phyloP scores from a whole-genome alignment of 2,797 vertebrate genomes.

The Distichodus sexfasciatus region DNA sequence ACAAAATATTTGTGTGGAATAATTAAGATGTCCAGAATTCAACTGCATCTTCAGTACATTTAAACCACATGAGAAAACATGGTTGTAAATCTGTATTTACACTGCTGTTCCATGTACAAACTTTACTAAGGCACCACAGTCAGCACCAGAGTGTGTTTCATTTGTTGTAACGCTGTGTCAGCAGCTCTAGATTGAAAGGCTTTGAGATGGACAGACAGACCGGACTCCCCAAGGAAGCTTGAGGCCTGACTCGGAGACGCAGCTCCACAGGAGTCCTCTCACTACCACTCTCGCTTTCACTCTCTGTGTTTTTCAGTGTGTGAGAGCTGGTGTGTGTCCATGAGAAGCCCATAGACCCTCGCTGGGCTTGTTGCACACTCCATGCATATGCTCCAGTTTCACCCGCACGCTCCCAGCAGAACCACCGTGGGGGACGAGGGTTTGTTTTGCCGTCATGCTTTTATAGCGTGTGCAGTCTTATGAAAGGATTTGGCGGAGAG shows the following conservation, averaged over 20 bases:
- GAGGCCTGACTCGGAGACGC: background rate
- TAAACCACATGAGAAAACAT: too few species aligned
- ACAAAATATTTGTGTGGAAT: too few species aligned
- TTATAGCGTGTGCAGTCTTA: background rate
- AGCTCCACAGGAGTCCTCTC: background rate
- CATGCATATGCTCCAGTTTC: background rate
- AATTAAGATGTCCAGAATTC: too few species aligned
- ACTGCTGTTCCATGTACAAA: too few species aligned
- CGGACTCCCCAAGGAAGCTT: background rate
- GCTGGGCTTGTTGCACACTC: background rate
- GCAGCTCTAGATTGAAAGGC: background rate
- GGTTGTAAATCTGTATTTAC: too few species aligned
- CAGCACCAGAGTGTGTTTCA: background rate
- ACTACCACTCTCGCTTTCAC: background rate
- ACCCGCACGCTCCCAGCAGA: background rate
- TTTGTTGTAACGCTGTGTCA: background rate
- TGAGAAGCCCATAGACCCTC: background rate
- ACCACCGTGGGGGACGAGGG: background rate
- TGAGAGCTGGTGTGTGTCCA: background rate
- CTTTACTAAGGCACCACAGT: background rate
- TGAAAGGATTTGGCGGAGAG: background rate
- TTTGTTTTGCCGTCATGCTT: conserved; percentile 4
- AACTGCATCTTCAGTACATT: too few species aligned
- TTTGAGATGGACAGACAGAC: background rate
- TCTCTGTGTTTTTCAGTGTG: background rate